Evolutionary conservation across 2,888 invertebrate genomes (phyloP).

Genomic region (Seira musarum): DNA sequence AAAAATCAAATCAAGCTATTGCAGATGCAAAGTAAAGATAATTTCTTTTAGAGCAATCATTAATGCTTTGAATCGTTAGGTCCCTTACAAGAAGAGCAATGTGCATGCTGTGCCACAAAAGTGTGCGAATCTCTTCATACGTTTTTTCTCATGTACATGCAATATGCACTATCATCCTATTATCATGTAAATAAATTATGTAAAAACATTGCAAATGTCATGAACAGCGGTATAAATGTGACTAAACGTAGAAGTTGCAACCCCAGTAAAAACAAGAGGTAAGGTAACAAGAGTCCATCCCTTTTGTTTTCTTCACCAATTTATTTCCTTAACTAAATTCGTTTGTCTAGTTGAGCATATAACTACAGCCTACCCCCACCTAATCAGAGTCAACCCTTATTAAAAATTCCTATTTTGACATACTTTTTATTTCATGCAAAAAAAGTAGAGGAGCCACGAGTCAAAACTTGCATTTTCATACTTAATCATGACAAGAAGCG

Average conservation of each 20-base stretch:
- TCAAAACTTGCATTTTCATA: constrained; percentile 19
- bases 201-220: not conserved
- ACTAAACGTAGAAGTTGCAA: not conserved
- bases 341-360: not conserved
- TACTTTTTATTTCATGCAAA: constrained; percentile 28
- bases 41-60: no score
- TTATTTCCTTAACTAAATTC: not conserved
- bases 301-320: not conserved
- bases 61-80: no score
- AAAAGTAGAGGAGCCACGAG: constrained; percentile 22
- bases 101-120: no score
- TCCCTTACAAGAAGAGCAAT: no score
- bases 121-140: no score
- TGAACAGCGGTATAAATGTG: not conserved
- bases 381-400: constrained; percentile 22
- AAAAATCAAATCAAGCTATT: not conserved
- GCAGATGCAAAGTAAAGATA: not conserved
- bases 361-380: not conserved
- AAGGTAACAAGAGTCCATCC: not conserved
- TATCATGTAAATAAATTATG: not conserved
- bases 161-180: not conserved
- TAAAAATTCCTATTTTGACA: constrained; percentile 42
- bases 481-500: not conserved
- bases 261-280: not conserved
- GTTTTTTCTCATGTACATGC: no score